These are phyloP conservation scores for Brachyistius frenatus DNA, from an alignment of 2,113 vertebrate genomes.

Conservation along the genomic window DNA sequence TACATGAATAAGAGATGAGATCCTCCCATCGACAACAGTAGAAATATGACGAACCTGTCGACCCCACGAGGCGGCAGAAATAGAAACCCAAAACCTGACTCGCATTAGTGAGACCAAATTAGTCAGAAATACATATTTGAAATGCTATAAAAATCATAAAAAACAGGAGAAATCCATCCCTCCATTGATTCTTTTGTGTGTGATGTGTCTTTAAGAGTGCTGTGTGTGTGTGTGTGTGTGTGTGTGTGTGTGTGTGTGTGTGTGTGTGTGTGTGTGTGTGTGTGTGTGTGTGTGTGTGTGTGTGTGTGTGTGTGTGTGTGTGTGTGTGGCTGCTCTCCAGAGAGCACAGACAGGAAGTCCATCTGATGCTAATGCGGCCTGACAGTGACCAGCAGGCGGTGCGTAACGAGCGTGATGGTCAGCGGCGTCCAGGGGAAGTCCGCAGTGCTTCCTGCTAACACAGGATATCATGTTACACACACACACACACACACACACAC, in stretches of 20 bases:
- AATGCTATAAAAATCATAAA: not conserved
- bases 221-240: conserved; percentile 35
- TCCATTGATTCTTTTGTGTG: not conserved
- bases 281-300: conserved; percentile 38
- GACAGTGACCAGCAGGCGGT: conserved; percentile 50
- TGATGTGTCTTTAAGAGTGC: conserved; percentile 41
- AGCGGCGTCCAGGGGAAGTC: conserved; percentile 45
- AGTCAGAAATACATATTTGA: too few species aligned
- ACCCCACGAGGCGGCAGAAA: too few species aligned
- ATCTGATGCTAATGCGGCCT: conserved; percentile 53
- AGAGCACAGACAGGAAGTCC: conserved; percentile 57
- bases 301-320: conserved; percentile 39
- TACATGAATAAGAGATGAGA: too few species aligned
- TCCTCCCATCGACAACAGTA: too few species aligned
- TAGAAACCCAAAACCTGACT: too few species aligned
- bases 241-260: conserved; percentile 35
- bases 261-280: conserved; percentile 38
- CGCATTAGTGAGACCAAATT: too few species aligned
- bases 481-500: not conserved
- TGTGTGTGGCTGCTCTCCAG: conserved; percentile 45
- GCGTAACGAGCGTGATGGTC: conserved; percentile 14
- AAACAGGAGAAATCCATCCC: not conserved
- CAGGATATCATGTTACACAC: conserved; percentile 38
- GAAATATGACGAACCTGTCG: too few species aligned
- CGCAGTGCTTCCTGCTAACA: conserved; percentile 5